Evolutionary conservation across 1,140 invertebrate species (phyloP).

Genomic region (Teleopsis dalmanni): DNA sequence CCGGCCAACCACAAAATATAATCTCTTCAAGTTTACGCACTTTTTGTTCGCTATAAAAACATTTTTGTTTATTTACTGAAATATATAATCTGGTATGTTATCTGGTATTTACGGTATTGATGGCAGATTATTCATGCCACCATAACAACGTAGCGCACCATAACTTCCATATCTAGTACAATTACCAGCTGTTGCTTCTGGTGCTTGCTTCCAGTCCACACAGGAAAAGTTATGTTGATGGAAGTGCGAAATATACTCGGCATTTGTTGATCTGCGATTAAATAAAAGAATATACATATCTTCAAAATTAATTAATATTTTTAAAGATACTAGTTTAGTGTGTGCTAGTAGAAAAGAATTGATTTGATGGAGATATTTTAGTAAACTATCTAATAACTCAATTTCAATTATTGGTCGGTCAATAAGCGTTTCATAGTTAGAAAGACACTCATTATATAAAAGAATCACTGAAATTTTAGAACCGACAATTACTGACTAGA

Average conservation of each 20-base stretch:
- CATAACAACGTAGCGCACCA: constrained; percentile 30
- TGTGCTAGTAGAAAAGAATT: too few relatives aligned
- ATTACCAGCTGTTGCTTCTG: constrained; percentile 29
- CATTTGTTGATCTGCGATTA: background rate
- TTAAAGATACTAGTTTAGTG: too few relatives aligned
- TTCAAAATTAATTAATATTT: too few relatives aligned
- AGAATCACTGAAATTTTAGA: too few relatives aligned
- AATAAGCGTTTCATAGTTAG: too few relatives aligned
- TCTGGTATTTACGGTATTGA: constrained; percentile 23
- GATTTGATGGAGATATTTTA: too few relatives aligned
- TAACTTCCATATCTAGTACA: constrained; percentile 21
- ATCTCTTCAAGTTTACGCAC: constrained; percentile 17
- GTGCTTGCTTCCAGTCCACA: constrained; percentile 26
- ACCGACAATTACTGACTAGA: too few relatives aligned
- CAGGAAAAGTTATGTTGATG: constrained; percentile 19
- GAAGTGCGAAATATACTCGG: constrained; percentile 10
- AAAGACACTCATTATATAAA: too few relatives aligned
- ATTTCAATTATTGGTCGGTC: too few relatives aligned
- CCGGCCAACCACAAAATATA: constrained; percentile 37
- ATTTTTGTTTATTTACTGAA: background rate
- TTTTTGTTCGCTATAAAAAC: constrained; percentile 12
- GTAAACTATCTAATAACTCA: too few relatives aligned
- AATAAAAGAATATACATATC: too few relatives aligned
- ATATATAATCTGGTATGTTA: background rate
- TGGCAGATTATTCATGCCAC: constrained; percentile 36